Base-by-base conservation (phyloP, 2,113 vertebrate genomes). In the Leiothrix lutea region DNA sequence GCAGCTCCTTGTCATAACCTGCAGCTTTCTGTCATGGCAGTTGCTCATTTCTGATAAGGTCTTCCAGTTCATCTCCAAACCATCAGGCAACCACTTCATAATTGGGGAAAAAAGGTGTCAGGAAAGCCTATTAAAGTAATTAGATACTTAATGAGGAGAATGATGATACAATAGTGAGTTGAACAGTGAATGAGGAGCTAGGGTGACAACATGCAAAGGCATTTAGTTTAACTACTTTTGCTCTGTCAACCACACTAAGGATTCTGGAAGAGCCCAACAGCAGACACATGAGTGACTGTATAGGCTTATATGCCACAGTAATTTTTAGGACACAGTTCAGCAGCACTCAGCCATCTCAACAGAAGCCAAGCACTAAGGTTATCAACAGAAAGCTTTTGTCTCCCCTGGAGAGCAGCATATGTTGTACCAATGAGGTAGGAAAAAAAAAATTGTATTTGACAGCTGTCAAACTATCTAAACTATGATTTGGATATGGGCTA, bases 381-480 rank as follows among this genome's bases (percentile, higher is more conserved):
- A 94, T 85, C 66, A 84, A 85, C 23, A 90, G 81, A 94, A 92
- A 92, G 70, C 69, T 93, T 81, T 62, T 79, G 82, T 64, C 38
- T 94, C 66, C 92, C 86, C 88, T 90, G 92, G 92, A 90, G 81
- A 95, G 73, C 33, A 92, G 65, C 51, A 79, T 90, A 79, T 47
- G 48, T 45, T 90, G 57, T 13, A 92, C 81, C 51, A 81, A 4
- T 54, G 87, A 87, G 81, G 65, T 81, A 89, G 36, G 36, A 2
- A 14, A 80, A 87, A 88, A 80, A 57, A 35, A 78, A 88, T 72
- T 86, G 57, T 88, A 88, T 74, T 90, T 96, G 95, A 95, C 94
- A 96, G 94, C 92, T 92, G 92, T 94, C 95, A 93, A 90, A 81
- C 86, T 92, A 92, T 88, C 80, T 85, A 87, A 93, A 79, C 85